A percentile compares a stretch with the other conserved stretches of the same genome.
phyloP scores from a whole-genome alignment of 2,888 invertebrate genomes.

The Gnatocerus cornutus region DNA sequence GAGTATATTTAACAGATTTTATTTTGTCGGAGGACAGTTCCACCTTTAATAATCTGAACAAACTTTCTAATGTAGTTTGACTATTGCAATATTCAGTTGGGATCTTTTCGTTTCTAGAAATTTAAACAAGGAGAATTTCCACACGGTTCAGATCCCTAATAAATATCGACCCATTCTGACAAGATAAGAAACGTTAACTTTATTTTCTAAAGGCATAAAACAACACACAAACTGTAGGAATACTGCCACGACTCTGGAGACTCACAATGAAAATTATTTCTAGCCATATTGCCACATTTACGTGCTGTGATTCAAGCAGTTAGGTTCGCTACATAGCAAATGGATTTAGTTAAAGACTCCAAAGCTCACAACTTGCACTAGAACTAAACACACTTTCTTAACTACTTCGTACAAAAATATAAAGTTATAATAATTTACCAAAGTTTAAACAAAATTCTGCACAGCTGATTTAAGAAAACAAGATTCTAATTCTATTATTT shows the following conservation, averaged over 20 bases:
- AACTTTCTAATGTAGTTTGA: constrained; percentile 42
- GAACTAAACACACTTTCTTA: not conserved
- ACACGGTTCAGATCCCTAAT: constrained; percentile 28
- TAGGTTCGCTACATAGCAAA: constrained; percentile 8
- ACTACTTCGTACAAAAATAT: not conserved
- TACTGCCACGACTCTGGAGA: constrained; percentile 17
- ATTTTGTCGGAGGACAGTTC: constrained; percentile 37
- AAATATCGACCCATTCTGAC: constrained; percentile 36
- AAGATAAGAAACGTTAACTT: constrained; percentile 35
- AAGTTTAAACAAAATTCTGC: too few species aligned
- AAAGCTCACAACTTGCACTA: not conserved
- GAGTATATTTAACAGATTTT: constrained; percentile 50
- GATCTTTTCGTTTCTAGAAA: constrained; percentile 35
- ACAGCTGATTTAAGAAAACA: too few species aligned
- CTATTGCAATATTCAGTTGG: constrained; percentile 45
- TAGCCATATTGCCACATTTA: constrained; percentile 23
- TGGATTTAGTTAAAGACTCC: not conserved
- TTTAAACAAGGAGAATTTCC: constrained; percentile 39
- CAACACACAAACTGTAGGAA: constrained; percentile 32
- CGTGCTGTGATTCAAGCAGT: constrained; percentile 15
- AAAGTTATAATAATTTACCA: too few species aligned
- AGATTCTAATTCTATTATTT: too few species aligned
- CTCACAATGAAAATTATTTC: constrained; percentile 28
- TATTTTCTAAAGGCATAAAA: constrained; percentile 30
- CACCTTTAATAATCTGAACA: constrained; percentile 33